A percentile compares a stretch with the other conserved stretches of the same genome.
These are phyloP conservation scores for Stomatorhinus ivindoensis DNA, from an alignment of 2,113 vertebrate species.

Conservation along the genomic window DNA sequence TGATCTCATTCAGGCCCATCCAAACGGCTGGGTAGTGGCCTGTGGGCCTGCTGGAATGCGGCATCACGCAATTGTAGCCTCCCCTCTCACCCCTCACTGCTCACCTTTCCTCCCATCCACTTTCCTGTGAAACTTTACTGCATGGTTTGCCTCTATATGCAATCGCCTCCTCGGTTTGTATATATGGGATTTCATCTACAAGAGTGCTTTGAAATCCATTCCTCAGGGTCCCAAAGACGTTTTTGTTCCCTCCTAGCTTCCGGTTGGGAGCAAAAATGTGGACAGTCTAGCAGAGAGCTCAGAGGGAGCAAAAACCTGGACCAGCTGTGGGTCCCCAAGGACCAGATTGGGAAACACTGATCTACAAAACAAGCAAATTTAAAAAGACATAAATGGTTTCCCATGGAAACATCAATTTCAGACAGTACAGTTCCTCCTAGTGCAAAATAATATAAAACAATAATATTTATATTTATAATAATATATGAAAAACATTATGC, in stretches of 20 bases:
- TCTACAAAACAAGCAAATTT: background rate
- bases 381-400: background rate
- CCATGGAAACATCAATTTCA: background rate
- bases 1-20: background rate
- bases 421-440: background rate
- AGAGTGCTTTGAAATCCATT: background rate
- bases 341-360: background rate
- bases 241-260: background rate
- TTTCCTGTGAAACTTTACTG: background rate
- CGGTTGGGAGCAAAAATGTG: background rate
- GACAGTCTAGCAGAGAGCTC: background rate
- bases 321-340: background rate
- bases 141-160: background rate
- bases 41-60: background rate
- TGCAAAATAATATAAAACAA: background rate
- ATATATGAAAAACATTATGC: background rate
- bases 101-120: background rate
- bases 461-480: background rate
- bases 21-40: background rate
- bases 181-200: background rate
- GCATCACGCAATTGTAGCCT: background rate
- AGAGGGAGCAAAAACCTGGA: background rate
- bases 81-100: background rate
- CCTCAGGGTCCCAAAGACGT: background rate
- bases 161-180: background rate